phyloP scores from a whole-genome alignment of 1,140 invertebrate genomes.

The Heliconius hermathena region DNA sequence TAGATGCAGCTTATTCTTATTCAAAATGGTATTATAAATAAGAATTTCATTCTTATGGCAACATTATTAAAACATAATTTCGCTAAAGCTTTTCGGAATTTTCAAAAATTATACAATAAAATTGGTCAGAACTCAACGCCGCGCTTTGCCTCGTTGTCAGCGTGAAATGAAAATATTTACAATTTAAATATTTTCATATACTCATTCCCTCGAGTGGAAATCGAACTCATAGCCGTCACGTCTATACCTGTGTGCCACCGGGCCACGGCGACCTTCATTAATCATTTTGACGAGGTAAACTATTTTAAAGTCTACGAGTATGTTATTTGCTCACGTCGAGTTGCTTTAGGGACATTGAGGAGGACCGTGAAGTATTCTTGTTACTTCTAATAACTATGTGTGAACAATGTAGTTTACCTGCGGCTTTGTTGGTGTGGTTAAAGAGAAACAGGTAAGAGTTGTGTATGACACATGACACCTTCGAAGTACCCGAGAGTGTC shows the following conservation, averaged over 20 bases:
- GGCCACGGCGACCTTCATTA: no score
- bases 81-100: not conserved
- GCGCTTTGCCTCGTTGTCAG: no score
- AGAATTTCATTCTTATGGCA: constrained; percentile 5
- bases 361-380: not conserved
- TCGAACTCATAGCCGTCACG: no score
- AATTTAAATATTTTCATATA: no score
- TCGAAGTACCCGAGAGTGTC: no score
- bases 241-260: no score
- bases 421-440: no score
- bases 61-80: not conserved
- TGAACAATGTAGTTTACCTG: not conserved
- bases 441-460: not conserved
- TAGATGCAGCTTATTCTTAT: constrained; percentile 5
- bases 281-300: not conserved
- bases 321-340: not conserved
- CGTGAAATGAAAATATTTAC: no score
- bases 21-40: constrained; percentile 6
- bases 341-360: not conserved
- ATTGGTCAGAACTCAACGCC: not conserved
- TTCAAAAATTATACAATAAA: not conserved
- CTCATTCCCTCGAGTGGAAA: no score
- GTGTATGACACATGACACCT: no score
- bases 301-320: not conserved
- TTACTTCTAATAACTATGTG: not conserved